Conservation (phyloP, 2,888 invertebrate genomes). For the Glaucopsyche alexis region DNA sequence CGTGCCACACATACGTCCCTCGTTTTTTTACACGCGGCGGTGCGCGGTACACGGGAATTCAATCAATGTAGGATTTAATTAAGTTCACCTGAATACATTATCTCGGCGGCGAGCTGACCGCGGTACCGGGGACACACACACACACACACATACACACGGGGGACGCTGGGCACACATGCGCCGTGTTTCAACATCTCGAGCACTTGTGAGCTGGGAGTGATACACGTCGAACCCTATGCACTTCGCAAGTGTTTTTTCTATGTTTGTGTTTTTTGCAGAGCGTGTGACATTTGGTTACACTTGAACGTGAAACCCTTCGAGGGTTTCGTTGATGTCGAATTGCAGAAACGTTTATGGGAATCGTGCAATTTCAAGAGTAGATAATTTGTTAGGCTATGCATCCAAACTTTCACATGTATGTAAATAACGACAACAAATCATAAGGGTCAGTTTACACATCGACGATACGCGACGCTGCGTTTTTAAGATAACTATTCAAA, state of each 20-base stretch:
- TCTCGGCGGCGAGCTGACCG: not conserved
- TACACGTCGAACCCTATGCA: no score
- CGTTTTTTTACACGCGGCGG: not conserved
- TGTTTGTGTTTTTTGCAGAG: not conserved
- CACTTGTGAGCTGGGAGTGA: not conserved
- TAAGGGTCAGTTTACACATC: no score
- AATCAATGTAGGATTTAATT: slow-evolving; percentile 8
- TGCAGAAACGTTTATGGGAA: slow-evolving; percentile 3
- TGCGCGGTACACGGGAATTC: not conserved
- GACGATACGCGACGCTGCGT: no score
- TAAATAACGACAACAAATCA: no score
- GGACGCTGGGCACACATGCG: not conserved
- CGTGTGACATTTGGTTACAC: not conserved
- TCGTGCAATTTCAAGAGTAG: not conserved
- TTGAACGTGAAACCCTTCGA: slow-evolving; percentile 1
- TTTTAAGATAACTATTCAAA: no score
- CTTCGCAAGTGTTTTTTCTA: not conserved
- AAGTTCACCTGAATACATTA: slow-evolving; percentile 9
- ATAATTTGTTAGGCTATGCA: not conserved
- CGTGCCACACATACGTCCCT: not conserved
- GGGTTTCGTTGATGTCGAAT: not conserved
- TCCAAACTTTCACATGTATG: not conserved
- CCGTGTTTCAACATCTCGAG: not conserved
- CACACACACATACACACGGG: no score
- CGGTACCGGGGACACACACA: no score